Percentiles rank a stretch among this genome's conserved stretches.
phyloP scores from a whole-genome alignment of 2,888 invertebrate genomes.

The Sesia bembeciformis region DNA sequence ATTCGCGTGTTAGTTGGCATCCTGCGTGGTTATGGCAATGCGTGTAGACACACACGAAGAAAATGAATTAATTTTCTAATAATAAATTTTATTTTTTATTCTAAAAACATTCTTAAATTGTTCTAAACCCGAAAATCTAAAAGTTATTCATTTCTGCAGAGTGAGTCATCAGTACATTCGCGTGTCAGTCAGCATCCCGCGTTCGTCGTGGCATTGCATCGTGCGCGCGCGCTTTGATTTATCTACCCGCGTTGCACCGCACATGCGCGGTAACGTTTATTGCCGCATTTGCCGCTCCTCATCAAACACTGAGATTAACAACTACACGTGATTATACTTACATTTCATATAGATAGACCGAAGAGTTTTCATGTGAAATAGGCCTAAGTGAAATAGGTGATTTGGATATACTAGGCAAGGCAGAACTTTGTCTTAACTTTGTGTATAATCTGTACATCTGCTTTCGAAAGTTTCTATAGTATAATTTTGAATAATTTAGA shows the following conservation, averaged over 20 bases:
- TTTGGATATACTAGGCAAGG: too few species aligned
- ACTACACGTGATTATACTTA: background rate
- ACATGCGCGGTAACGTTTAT: constrained; percentile 17
- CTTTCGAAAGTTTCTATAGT: too few species aligned
- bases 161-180: background rate
- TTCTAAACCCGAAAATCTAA: too few species aligned
- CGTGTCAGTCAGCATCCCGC: background rate
- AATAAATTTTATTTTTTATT: too few species aligned
- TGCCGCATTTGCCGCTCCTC: constrained; percentile 12
- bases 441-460: too few species aligned
- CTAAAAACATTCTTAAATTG: too few species aligned
- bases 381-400: too few species aligned
- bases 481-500: too few species aligned
- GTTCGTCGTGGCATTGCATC: constrained; percentile 11
- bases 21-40: constrained; percentile 7
- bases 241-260: constrained; percentile 17
- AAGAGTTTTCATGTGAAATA: too few species aligned
- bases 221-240: constrained; percentile 26
- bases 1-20: constrained; percentile 3
- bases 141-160: background rate
- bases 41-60: background rate
- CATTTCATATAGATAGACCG: too few species aligned
- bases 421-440: too few species aligned
- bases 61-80: too few species aligned
- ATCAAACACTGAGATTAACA: constrained; percentile 10